phyloP scores from a whole-genome alignment of 2,113 vertebrate species.

The Tapirus terrestris region DNA sequence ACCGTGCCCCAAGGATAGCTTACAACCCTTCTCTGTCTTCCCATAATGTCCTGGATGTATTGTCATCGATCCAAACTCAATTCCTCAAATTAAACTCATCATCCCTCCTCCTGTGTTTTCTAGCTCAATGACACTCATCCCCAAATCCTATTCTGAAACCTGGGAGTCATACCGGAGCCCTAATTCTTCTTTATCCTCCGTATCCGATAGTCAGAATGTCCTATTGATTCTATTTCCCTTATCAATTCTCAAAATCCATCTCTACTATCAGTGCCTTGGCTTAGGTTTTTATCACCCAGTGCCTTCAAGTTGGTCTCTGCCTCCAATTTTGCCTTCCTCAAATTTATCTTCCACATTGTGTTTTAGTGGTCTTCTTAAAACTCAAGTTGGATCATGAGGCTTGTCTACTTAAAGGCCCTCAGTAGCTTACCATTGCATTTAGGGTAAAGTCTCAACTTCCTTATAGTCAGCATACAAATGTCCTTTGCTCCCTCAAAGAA shows the following conservation, averaged over 20 bases:
- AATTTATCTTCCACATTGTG: background rate
- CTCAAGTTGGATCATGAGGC: background rate
- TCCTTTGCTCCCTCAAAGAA: background rate
- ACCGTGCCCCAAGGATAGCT: too few relatives aligned
- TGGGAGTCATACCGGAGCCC: too few relatives aligned
- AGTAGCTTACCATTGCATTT: background rate
- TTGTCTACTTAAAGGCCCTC: background rate
- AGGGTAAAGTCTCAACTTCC: background rate
- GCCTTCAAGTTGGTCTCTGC: background rate
- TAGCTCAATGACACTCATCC: too few relatives aligned
- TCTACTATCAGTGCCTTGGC: background rate
- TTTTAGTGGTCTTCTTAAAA: constrained; percentile 20
- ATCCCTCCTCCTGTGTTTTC: too few relatives aligned
- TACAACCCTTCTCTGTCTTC: too few relatives aligned
- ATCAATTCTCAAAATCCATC: background rate
- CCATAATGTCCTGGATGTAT: too few relatives aligned
- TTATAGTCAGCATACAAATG: background rate
- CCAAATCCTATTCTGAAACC: too few relatives aligned
- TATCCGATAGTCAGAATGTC: background rate
- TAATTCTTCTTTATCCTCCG: too few relatives aligned
- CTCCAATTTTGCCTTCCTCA: constrained; percentile 38
- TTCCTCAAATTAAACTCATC: too few relatives aligned
- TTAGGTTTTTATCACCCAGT: background rate
- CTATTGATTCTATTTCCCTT: background rate
- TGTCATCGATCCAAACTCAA: too few relatives aligned